Evolutionary conservation across 2,113 vertebrate genomes (phyloP), one percentile per base, ranked within the genome.

Genomic region (Falcunculus frontatus): DNA sequence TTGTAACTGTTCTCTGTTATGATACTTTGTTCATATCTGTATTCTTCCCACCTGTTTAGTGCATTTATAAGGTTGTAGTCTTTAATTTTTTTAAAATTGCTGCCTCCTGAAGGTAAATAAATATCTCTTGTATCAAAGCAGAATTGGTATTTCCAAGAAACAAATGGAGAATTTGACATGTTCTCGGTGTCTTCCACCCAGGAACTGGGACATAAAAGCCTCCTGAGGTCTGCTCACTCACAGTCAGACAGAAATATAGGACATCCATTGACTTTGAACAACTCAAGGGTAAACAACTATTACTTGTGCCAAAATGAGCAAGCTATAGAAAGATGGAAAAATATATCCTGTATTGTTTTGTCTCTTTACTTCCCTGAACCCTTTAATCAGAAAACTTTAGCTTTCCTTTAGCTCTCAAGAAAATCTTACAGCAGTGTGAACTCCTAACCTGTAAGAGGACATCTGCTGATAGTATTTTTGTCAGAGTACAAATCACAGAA

Each of bases 81-180:
- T 67, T 89, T 84, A 18, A n/a, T 50, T 95, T 94, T 97, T 96
- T 96, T 86, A 60, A 67, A 94, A 93, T 93, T 95, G 86, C 53
- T 98, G 96, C 77, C 70, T 79, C 41, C 91, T 76, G 64, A 87
- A 93, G 65, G 70, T 92, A 95, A 84, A 76, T 98, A 98, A 95
- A 25, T 74, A 69, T 87, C 85, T 82, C 63, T 89, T 75, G 91
- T 82, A 76, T 60, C 57, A 96, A 98, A 97, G 82, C 49, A 52
- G 75, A 85, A 72, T 41, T 62, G 44, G 57, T 96, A 97, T 59
- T 96, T 65, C 55, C 91, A 75, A 56, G 96, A 97, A 39, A 73
- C 95, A 76, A 98, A 96, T 81, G 68, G 65, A 73, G 95, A 98
- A n/a, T 9, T 77, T 56, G 94, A 95, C 59, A 97, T 94, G 82